These are phyloP conservation scores for Gymnocephalus cernua DNA, from an alignment of 2,113 vertebrate genomes.

Conservation along the genomic window DNA sequence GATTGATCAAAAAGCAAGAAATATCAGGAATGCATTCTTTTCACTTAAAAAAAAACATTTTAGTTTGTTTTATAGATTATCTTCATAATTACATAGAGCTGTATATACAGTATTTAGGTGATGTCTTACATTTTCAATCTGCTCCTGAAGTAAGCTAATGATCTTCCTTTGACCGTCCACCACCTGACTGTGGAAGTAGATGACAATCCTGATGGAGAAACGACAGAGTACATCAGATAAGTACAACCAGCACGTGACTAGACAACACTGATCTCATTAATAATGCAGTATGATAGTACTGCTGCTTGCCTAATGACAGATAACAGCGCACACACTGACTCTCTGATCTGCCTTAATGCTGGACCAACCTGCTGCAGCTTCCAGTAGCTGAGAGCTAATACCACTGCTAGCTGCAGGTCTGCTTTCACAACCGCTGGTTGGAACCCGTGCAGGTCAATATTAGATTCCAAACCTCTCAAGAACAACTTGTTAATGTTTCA, in stretches of 20 bases:
- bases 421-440: conserved; percentile 39
- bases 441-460: conserved; percentile 45
- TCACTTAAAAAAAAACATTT: background rate
- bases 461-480: conserved; percentile 30
- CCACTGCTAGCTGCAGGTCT: conserved; percentile 42
- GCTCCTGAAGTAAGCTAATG: conserved; percentile 89
- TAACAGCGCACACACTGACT: background rate
- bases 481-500: conserved; percentile 56
- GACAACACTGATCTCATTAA: background rate
- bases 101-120: too few relatives aligned
- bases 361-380: conserved; percentile 10
- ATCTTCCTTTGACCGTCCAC: conserved; percentile 90
- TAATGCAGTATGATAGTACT: background rate
- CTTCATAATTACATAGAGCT: background rate
- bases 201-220: conserved; percentile 83
- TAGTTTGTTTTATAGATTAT: background rate
- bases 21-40: background rate
- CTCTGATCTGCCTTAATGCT: background rate
- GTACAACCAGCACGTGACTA: background rate
- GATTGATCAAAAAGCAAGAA: background rate
- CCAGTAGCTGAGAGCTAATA: conserved; percentile 59
- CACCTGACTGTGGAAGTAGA: conserved; percentile 94
- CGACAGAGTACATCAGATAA: background rate
- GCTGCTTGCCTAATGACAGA: background rate
- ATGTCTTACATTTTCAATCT: conserved; percentile 89